Base-by-base conservation (phyloP, 2,113 vertebrate genomes). In the Dipodomys merriami region DNA sequence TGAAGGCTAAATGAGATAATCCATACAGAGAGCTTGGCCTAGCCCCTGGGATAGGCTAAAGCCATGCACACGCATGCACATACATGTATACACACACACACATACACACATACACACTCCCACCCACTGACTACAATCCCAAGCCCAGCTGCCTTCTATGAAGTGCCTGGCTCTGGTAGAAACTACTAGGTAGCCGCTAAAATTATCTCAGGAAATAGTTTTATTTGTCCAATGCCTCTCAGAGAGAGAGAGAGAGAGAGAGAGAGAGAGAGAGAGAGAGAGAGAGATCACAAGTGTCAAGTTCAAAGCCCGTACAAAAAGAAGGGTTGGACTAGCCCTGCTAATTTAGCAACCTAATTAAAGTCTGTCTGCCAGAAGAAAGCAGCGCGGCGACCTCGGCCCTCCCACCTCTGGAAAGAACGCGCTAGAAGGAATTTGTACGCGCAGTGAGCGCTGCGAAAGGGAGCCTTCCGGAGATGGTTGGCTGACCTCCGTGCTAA, bases 301-400 rank as follows among this genome's bases (percentile, higher is more conserved):
- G 64, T 68, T 83, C 80, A 90, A 81, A 71, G 83, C 33, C 80
- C 71, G 6, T 6, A 29, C 35, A 69, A 64, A 83, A 49, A 49
- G 46, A 78, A 86, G 39, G 46, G 76, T 2, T 18, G 33, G 44
- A 0, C 2, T 2, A 67, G 92, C 93, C 96, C 62, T 35, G 72
- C 94, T 72, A 94, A 96, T 92, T 96, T 92, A 94, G 81, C 4
- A 89, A 93, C 83, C 94, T 97, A 95, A 96, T 97, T 95, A 95
- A 91, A 94, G 95, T 74, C 89, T 29, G 62, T 18, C 86, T 53
- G 76, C 95, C 82, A 33, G n/a, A 67, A 69, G 91, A 62, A 65
- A 96, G 65, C 94, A 96, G 81, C 76, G 79, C n/a, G 2, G 44
- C 30, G 83, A 57, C 89, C 91, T 95, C 74, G 69, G 91, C 77